Percentiles rank a stretch among this genome's conserved stretches.
phyloP scores from a whole-genome alignment of 2,797 vertebrate genomes.

The Apodemus agrarius region DNA sequence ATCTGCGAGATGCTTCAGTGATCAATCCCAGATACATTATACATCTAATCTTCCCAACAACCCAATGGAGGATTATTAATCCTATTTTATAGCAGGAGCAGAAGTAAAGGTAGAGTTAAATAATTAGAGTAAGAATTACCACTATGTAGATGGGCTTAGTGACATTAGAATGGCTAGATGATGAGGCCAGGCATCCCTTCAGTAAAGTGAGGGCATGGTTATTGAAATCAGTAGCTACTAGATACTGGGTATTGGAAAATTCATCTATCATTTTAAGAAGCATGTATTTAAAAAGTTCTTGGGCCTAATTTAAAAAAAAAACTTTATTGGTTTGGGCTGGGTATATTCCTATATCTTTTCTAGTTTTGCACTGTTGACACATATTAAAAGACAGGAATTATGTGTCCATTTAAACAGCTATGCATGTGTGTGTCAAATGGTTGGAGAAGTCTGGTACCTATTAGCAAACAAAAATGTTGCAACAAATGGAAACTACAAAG shows the following conservation, averaged over 20 bases:
- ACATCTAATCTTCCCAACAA: slow-evolving; percentile 46
- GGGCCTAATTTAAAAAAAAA: background rate
- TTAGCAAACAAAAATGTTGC: background rate
- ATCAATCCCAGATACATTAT: slow-evolving; percentile 19
- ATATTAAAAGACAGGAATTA: background rate
- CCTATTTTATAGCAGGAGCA: slow-evolving; percentile 32
- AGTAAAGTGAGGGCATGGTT: background rate
- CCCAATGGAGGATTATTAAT: slow-evolving; percentile 36
- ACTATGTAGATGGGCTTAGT: background rate
- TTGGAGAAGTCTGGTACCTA: background rate
- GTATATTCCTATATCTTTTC: background rate
- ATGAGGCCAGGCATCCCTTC: background rate
- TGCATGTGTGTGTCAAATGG: background rate
- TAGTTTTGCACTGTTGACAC: background rate
- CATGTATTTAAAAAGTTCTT: background rate
- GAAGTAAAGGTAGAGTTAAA: slow-evolving; percentile 47
- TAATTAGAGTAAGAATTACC: slow-evolving; percentile 39
- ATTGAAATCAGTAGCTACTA: background rate
- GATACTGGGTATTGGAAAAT: background rate
- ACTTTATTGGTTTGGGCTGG: background rate
- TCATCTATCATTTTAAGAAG: background rate
- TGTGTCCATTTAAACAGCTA: background rate
- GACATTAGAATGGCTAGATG: background rate
- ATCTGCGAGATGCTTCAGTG: background rate
- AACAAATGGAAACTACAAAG: background rate